Evolutionary conservation across 2,888 invertebrate species (phyloP).

Genomic region (Trichogramma evanescens): DNA sequence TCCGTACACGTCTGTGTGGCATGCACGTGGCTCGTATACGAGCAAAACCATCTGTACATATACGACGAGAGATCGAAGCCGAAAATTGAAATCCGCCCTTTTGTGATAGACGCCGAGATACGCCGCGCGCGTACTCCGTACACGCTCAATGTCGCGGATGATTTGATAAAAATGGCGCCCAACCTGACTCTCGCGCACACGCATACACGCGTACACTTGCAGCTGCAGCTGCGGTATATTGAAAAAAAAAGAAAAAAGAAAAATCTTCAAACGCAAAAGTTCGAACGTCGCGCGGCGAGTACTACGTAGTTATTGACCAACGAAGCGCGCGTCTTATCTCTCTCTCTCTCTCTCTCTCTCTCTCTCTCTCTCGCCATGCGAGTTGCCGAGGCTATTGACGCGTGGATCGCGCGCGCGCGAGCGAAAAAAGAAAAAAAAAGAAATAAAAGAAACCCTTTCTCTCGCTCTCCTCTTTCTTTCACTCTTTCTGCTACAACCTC

Average conservation of each 20-base stretch:
- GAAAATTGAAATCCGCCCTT: constrained; percentile 16
- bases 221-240: no score
- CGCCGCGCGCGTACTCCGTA: neutral
- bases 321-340: no score
- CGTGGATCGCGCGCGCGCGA: neutral
- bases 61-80: neutral
- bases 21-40: no score
- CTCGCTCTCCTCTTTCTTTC: no score
- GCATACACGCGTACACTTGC: no score
- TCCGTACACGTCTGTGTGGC: no score
- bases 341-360: no score
- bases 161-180: constrained; percentile 18
- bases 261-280: neutral
- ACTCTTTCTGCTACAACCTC: no score
- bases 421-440: neutral
- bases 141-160: constrained; percentile 16
- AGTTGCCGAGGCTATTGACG: neutral
- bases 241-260: no score
- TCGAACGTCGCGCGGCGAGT: neutral
- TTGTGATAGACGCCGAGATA: constrained; percentile 1
- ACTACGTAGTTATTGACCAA: no score
- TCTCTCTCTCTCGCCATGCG: constrained; percentile 3
- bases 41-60: no score
- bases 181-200: neutral
- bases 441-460: no score